Percentiles rank a stretch among this genome's conserved stretches.
Evolutionary conservation across 2,113 vertebrate species (phyloP).

Genomic region (Sceloporus undulatus): DNA sequence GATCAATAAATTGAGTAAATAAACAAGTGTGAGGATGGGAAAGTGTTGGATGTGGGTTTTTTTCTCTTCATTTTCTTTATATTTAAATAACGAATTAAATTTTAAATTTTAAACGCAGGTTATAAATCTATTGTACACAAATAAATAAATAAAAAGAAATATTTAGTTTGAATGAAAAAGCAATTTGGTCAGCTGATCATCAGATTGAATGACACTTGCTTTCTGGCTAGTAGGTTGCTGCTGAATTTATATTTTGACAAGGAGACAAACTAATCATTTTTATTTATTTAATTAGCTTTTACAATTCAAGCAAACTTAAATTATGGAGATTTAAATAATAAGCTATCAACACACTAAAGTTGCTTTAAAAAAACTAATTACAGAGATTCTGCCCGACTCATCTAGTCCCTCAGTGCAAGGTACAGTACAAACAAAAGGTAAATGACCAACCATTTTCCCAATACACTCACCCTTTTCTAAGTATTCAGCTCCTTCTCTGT

Average conservation of each 20-base stretch:
- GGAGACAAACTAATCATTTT: background rate
- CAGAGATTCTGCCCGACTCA: background rate
- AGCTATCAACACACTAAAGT: background rate
- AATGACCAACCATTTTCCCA: background rate
- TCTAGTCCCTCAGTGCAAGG: background rate
- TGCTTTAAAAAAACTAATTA: conserved; percentile 19
- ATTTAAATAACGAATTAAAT: too few relatives aligned
- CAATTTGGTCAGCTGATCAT: background rate
- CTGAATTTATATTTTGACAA: background rate
- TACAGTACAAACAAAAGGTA: background rate
- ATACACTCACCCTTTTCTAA: conserved; percentile 30
- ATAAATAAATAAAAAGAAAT: background rate
- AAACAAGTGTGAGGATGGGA: too few relatives aligned
- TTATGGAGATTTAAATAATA: background rate
- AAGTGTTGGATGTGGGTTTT: too few relatives aligned
- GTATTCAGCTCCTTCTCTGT: conserved; percentile 20
- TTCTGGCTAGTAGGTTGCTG: background rate
- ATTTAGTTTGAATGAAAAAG: background rate
- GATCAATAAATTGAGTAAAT: too few relatives aligned
- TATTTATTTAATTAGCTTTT: background rate
- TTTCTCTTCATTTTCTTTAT: too few relatives aligned
- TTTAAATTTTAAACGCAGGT: background rate
- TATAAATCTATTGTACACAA: background rate
- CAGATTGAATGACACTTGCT: background rate
- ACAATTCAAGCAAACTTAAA: background rate